A percentile compares a stretch with the other conserved stretches of the same genome.
These are phyloP conservation scores for Ardeotis arabs DNA, from an alignment of 2,113 vertebrate species.

Conservation along the genomic window DNA sequence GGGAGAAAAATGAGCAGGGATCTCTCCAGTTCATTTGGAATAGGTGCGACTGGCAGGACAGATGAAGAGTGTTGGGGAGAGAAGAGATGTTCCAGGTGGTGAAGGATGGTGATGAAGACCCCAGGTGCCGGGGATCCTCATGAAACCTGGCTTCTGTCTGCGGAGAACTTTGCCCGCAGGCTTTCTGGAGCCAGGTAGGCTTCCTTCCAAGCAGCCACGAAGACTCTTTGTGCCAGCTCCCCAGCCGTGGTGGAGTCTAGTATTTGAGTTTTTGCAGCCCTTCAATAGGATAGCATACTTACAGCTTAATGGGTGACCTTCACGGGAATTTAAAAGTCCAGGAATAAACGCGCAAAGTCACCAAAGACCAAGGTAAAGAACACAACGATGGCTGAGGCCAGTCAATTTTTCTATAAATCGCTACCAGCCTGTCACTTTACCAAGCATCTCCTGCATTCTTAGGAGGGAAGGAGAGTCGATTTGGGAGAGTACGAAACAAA, in stretches of 20 bases:
- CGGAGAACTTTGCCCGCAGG: rapidly evolving
- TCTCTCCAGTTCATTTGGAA: background rate
- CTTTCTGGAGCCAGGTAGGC: background rate
- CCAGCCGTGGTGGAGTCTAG: background rate
- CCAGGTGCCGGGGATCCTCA: background rate
- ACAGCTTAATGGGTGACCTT: background rate
- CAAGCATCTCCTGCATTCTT: background rate
- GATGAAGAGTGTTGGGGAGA: background rate
- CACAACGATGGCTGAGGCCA: background rate
- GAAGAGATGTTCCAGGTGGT: background rate
- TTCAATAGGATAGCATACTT: background rate
- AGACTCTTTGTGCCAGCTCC: no score
- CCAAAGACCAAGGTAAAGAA: background rate
- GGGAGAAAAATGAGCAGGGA: background rate
- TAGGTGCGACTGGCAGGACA: background rate
- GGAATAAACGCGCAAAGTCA: background rate
- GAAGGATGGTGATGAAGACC: background rate
- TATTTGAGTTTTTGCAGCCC: background rate
- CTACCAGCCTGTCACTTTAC: background rate
- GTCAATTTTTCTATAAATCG: background rate
- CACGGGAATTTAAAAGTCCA: rapidly evolving
- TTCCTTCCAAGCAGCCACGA: background rate
- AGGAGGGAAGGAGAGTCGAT: background rate
- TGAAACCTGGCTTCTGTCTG: background rate
- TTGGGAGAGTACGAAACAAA: background rate